Evolutionary conservation across 1,140 invertebrate genomes (phyloP), one percentile per base, ranked within the genome.

Genomic region (Battus philenor): DNA sequence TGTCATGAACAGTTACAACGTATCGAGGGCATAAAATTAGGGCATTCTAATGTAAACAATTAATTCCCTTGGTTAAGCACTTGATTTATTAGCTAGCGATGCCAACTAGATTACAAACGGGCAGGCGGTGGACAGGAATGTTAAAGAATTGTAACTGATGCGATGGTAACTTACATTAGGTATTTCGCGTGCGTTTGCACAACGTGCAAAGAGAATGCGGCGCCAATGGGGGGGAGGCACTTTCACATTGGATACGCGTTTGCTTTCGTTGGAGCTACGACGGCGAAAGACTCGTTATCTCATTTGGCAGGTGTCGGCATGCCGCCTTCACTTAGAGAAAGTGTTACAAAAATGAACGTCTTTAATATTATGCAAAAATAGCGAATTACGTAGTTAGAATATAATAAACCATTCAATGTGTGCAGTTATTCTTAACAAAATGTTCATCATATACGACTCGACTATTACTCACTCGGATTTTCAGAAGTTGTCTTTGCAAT

Each of bases 281-380:
- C 36, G 24, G 20, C 22, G 27, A 16, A 41, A 67, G 64, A 57
- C 46, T 71, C 73, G 75, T 80, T 83, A 83, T 66, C 67, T 71
- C 69, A 75, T 79, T 83, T 72, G 62, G 65, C 79, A 80, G 79
- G 79, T 80, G 79, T 59, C 57, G 59, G 53, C 55, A 62, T 59
- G 56, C 56, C 51, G 62, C 53, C 57, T 47, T 55, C 68, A 57
- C 53, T 46, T 64, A 71, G 72, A 71, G 78, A 82, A 82, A 80
- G 74, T 78, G 67, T 72, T 74, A 73, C 62, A 63, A 61, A 74
- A 72, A 70, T 60, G 45, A 52, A 50, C 58, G 45, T 63, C 68
- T 68, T 63, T 57, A 63, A 58, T 57, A 61, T 75, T 72, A 72
- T 68, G 64, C 61, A 64, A 68, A 50, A 18, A 43, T 43, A 18